Evolutionary conservation across 1,140 invertebrate genomes (phyloP), one percentile per base, ranked within the genome.

Genomic region (Bombus confusus): DNA sequence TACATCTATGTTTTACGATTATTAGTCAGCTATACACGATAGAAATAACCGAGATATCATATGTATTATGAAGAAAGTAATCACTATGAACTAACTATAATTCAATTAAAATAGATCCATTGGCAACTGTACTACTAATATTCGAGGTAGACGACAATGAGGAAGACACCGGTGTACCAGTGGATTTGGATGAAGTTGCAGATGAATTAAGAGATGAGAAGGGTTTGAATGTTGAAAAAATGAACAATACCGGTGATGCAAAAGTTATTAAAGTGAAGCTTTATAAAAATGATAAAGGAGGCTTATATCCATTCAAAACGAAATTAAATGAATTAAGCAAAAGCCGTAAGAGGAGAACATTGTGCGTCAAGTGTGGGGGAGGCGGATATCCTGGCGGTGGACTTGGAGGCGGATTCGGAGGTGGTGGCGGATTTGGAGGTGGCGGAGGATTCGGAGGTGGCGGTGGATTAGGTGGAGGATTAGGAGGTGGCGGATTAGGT

Each of bases 201-300:
- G 92, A 91, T 41, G 93, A 93, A 72, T 91, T 95, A 9, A 85
- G 93, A 76, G 85, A 85, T 0, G 5, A 6, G 2, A 89, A 93
- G 77, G 94, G 94, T 28, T 92, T 94, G 78, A 88, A 88, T 41
- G 89, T 95, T 12, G 92, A 95, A 25, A 94, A 88, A 85, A 88
- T 95, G 71, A 75, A 83, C 10, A 86, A 93, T 12, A 80, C 91
- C 47, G 92, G 91, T 15, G 88, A 93, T 39, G 92, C 91, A 1
- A 90, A 87, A 66, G 10, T 94, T 6, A 88, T 95, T 12, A 93
- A 90, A 34, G 85, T 95, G 18, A 87, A 94, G 47, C 89, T 95
- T 43, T 88, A 91, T 52, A 88, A 93, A 25, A 79, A 80, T 0
- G 69, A 90, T 43, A 76, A 81, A 1, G 76, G 88, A 41, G 34